These are phyloP conservation scores for Heteromyza rotundicornis DNA, from an alignment of 2,888 invertebrate genomes.

Conservation along the genomic window DNA sequence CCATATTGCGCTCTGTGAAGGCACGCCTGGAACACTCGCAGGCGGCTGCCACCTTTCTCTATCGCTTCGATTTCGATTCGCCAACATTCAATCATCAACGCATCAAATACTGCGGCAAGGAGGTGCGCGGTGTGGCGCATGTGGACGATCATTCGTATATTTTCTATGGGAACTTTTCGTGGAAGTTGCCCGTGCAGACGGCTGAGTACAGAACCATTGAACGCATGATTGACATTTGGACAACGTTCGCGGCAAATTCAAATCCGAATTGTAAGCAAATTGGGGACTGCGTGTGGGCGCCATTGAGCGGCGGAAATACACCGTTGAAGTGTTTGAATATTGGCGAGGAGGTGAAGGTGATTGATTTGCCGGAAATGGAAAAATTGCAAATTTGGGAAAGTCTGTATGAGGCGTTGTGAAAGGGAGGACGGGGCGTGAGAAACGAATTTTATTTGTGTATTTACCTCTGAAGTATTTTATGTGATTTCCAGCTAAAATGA, in stretches of 20 bases:
- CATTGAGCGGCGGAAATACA: constrained; percentile 37
- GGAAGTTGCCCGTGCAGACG: constrained; percentile 45
- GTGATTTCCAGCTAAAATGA: too few relatives aligned
- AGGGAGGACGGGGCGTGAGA: too few relatives aligned
- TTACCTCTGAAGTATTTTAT: too few relatives aligned
- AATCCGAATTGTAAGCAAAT: constrained; percentile 52
- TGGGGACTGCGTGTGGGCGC: constrained; percentile 40
- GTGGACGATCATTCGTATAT: constrained; percentile 59
- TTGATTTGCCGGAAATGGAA: constrained; percentile 50
- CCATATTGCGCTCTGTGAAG: constrained; percentile 44
- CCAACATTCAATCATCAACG: constrained; percentile 56
- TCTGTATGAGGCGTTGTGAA: constrained; percentile 38
- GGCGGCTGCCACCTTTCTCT: constrained; percentile 51
- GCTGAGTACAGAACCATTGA: constrained; percentile 55
- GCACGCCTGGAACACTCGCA: constrained; percentile 38
- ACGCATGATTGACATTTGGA: constrained; percentile 55
- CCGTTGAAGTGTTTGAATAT: constrained; percentile 50
- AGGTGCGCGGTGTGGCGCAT: constrained; percentile 54
- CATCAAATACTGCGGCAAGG: constrained; percentile 49
- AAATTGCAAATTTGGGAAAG: constrained; percentile 53
- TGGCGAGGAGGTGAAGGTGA: constrained; percentile 41
- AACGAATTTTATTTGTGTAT: too few relatives aligned
- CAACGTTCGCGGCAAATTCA: constrained; percentile 50
- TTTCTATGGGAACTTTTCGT: constrained; percentile 53
- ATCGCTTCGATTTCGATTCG: constrained; percentile 60